phyloP scores from a whole-genome alignment of 2,113 vertebrate species.

The Trogon melanurus region DNA sequence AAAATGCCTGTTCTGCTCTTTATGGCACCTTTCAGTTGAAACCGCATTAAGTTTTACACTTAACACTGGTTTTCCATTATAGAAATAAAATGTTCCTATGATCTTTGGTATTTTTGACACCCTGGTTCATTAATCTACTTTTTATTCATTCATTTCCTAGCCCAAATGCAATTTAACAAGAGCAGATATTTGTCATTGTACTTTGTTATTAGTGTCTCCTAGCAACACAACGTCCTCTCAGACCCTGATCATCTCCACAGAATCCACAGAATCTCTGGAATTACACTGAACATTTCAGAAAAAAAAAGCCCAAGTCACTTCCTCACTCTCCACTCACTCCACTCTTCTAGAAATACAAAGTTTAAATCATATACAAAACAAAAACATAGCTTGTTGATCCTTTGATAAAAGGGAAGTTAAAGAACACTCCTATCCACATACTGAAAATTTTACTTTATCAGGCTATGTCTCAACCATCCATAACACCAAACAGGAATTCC shows the following conservation, averaged over 20 bases:
- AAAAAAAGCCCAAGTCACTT: background rate
- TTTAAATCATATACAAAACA: background rate
- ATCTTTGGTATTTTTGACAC: background rate
- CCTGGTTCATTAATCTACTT: background rate
- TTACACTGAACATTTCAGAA: background rate
- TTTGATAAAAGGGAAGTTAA: background rate
- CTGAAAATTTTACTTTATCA: background rate
- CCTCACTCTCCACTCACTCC: background rate
- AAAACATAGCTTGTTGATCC: background rate
- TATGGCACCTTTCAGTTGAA: background rate
- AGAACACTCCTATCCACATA: background rate
- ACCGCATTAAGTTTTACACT: background rate
- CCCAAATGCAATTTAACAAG: background rate
- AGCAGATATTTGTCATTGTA: background rate
- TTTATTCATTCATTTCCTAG: background rate
- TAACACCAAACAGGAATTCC: background rate
- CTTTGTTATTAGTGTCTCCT: conserved; percentile 3
- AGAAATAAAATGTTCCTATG: background rate
- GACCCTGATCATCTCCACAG: background rate
- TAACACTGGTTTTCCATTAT: background rate
- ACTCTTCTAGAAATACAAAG: background rate
- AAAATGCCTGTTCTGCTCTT: background rate
- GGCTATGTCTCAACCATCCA: background rate
- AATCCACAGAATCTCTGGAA: background rate
- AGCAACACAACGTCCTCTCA: background rate